Evolutionary conservation across 2,888 invertebrate genomes (phyloP), one percentile per base, ranked within the genome.

Genomic region (Phyllotreta cruciferae): DNA sequence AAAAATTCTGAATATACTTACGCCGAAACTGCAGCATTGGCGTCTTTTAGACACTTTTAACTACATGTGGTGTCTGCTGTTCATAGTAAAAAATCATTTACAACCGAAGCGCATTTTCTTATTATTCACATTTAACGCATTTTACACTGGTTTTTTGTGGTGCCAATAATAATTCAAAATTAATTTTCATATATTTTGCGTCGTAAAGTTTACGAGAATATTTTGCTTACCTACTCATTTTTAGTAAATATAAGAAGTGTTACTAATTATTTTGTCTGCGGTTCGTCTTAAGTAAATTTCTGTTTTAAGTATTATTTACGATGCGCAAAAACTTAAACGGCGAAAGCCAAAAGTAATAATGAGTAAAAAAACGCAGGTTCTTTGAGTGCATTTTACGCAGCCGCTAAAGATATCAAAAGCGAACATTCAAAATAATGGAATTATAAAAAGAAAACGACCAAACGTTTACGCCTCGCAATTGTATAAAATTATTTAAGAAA

Each of bases 101-200:
- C 36, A 57, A 34, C 57, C 57, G 57, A 39, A 57, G 49, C 57
- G 6, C 34, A 14, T 47, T 47, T 47, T 47, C 47, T 47, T 14
- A 47, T 14, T 47, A 47, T 47, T 14, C 47, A 47, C 47, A 47
- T 47, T 47, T 47, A 34, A 47, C 47, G 47, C 47, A 47, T 47
- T 47, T 47, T 47, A 47, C 9, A 47, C 47, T 47, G 13, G 47
- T 47, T 47, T 47, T 47, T 47, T 47, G 14, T 14, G 24, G 24
- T 47, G 24, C 47, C 6, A 47, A 47, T 47, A 47, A 34, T 47
- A 47, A 14, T 47, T 47, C 47, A 47, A 47, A 47, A 47, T 47
- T 47, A 47, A 47, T 47, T 47, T 47, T 47, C 13, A 47, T 47
- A 24, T 47, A 44, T 44, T 44, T 47, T 24, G 6, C 7, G 24